Evolutionary conservation across 2,113 vertebrate genomes (phyloP), one percentile per base, ranked within the genome.

Genomic region (Silurus asotus): DNA sequence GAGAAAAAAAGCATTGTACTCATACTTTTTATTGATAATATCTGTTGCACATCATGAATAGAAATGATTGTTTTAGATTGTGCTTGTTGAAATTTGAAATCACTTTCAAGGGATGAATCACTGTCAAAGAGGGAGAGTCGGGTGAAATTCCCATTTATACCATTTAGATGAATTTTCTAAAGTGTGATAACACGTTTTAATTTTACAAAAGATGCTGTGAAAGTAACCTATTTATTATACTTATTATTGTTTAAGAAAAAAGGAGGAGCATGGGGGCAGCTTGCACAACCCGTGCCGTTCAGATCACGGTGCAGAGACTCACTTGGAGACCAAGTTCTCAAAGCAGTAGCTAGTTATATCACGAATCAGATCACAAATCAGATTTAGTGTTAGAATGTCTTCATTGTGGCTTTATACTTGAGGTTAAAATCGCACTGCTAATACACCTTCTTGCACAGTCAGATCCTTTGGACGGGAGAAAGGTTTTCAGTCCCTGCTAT

Each of bases 1-100:
- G 53, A 93, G 89, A 0, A 56, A 56, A 56, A 53, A 72, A 74
- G 67, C 25, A 56, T 6, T 37, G 48, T 67, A 6, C 17, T 55
- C 23, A 5, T 45, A n/a, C 20, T 37, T 45, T 83, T 83, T 58
- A 58, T n/a, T 83, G 11, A 72, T 48, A 72, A 2, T 64, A 82
- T 55, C 23, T 56, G 20, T 76, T 55, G 49, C 1, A 20, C 25
- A 59, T 37, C 37, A 37, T 37, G 37, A 37, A 37, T 37, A 37
- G 37, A 3, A 37, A 37, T 37, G 1, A 37, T 37, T 37, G 37
- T 37, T 37, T 37, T 37, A 37, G 37, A 37, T 37, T 37, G 37
- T 37, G 37, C 48, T 45, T 53, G 23, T n/a, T 77, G n/a, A 53
- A 2, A 53, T 53, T 55, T 56, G 23, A 28, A 10, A 14, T 78